These are phyloP conservation scores for Dendroctonus ponderosae DNA, from an alignment of 1,140 invertebrate species.

Conservation along the genomic window DNA sequence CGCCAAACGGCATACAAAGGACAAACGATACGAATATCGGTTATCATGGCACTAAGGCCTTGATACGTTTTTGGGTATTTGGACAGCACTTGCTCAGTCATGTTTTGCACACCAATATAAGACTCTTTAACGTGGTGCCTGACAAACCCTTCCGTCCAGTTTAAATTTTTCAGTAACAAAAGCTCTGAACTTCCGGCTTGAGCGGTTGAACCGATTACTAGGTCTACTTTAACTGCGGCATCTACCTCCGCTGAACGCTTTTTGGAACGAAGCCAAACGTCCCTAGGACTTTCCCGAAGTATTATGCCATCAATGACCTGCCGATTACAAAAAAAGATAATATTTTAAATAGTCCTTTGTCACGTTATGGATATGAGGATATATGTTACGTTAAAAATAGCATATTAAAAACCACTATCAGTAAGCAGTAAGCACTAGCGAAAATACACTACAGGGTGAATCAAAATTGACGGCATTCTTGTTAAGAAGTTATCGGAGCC, in stretches of 20 bases:
- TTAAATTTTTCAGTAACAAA: slow-evolving; percentile 57
- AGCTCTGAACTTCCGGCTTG: slow-evolving; percentile 64
- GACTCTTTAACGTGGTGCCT: slow-evolving; percentile 63
- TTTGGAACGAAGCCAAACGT: slow-evolving; percentile 56
- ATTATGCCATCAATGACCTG: slow-evolving; percentile 62
- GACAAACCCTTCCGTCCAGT: slow-evolving; percentile 63
- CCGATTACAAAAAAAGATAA: too few relatives aligned
- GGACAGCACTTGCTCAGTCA: slow-evolving; percentile 61
- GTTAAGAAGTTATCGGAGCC: too few relatives aligned
- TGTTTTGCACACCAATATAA: slow-evolving; percentile 59
- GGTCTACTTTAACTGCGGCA: slow-evolving; percentile 52
- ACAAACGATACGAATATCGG: slow-evolving; percentile 76
- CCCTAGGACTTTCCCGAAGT: slow-evolving; percentile 62
- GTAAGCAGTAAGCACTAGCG: too few relatives aligned
- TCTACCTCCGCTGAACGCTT: too few relatives aligned
- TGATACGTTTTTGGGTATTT: slow-evolving; percentile 66
- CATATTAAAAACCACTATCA: too few relatives aligned
- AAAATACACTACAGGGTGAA: too few relatives aligned
- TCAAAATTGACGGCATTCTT: too few relatives aligned
- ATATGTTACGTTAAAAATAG: too few relatives aligned
- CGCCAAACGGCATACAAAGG: slow-evolving; percentile 66
- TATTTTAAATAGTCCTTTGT: too few relatives aligned
- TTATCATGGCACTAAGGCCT: slow-evolving; percentile 69
- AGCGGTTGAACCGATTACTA: slow-evolving; percentile 72
- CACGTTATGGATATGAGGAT: too few relatives aligned